Percentiles rank a stretch among this genome's conserved stretches.
Conservation (phyloP, 2,797 vertebrate species). For the Sitta carolinensis region DNA sequence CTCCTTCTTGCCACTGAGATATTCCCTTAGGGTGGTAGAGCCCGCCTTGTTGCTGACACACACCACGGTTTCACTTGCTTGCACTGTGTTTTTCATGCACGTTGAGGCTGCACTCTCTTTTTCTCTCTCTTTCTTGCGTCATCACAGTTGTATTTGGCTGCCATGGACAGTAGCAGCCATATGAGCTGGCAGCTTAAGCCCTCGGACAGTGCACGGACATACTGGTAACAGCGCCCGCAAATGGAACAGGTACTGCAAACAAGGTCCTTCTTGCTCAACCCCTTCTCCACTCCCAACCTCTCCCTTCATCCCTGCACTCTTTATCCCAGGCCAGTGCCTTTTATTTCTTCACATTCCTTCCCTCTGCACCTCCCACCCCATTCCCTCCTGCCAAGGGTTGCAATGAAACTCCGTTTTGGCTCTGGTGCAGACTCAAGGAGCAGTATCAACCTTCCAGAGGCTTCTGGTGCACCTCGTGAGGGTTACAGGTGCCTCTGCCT, state of each 20-base stretch:
- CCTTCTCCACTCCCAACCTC: slow-evolving; percentile 57
- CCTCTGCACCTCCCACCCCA: slow-evolving; percentile 66
- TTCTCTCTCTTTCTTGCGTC: slow-evolving; percentile 85
- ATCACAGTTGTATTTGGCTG: slow-evolving; percentile 96
- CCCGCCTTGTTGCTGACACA: slow-evolving; percentile 67
- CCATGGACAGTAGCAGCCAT: slow-evolving; percentile 92
- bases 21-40: slow-evolving; percentile 62
- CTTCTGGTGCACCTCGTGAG: neutral
- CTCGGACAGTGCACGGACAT: slow-evolving; percentile 91
- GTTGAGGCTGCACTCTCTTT: slow-evolving; percentile 84
- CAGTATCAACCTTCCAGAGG: neutral
- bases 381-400: slow-evolving; percentile 46
- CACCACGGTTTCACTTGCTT: slow-evolving; percentile 72
- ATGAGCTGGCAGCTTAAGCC: slow-evolving; percentile 97
- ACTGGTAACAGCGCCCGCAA: slow-evolving; percentile 91
- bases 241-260: slow-evolving; percentile 92
- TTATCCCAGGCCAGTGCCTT: slow-evolving; percentile 66
- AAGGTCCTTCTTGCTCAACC: slow-evolving; percentile 72
- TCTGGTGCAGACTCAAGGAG: slow-evolving; percentile 39
- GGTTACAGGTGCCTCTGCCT: neutral
- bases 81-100: slow-evolving; percentile 79
- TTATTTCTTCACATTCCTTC: slow-evolving; percentile 65
- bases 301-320: slow-evolving; percentile 73
- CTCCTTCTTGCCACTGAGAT: slow-evolving; percentile 64
- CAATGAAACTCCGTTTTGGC: neutral